phyloP scores from a whole-genome alignment of 2,113 vertebrate genomes.

The Xiphophorus maculatus region DNA sequence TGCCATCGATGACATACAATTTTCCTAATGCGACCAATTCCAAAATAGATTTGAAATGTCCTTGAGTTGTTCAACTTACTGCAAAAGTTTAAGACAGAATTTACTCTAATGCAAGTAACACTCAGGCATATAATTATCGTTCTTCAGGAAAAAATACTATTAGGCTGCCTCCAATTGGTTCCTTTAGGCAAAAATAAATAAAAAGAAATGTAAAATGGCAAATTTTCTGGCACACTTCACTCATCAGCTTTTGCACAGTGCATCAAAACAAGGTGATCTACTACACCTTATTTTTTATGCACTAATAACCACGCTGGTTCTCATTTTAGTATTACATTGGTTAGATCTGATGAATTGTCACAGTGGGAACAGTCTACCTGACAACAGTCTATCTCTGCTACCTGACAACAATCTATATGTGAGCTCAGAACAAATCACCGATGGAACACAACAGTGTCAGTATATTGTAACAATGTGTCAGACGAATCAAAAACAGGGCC shows the following conservation, averaged over 20 bases:
- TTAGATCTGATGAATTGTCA: conserved; percentile 24
- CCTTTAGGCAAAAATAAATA: not conserved
- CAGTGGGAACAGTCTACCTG: not conserved
- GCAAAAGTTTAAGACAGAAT: not conserved
- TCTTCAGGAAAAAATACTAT: not conserved
- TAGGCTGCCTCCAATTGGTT: not conserved
- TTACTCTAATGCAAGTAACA: not conserved
- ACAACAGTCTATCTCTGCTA: conserved; percentile 19
- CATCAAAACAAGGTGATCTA: not conserved
- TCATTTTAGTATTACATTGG: conserved; percentile 22
- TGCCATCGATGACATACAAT: too few relatives aligned
- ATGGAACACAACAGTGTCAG: not conserved
- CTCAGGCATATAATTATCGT: not conserved
- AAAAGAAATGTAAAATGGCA: not conserved
- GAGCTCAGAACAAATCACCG: conserved; percentile 39
- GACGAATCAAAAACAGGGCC: conserved; percentile 13
- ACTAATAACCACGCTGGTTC: not conserved
- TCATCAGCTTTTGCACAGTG: too few relatives aligned
- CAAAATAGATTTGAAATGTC: not conserved
- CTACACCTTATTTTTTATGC: too few relatives aligned
- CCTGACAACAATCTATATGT: conserved; percentile 32
- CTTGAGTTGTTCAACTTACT: not conserved
- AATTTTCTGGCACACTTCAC: too few relatives aligned
- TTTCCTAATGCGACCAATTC: not conserved
- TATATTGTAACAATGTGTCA: not conserved